Conservation (phyloP, 2,797 vertebrate genomes). For the Sandelia bainsii region DNA sequence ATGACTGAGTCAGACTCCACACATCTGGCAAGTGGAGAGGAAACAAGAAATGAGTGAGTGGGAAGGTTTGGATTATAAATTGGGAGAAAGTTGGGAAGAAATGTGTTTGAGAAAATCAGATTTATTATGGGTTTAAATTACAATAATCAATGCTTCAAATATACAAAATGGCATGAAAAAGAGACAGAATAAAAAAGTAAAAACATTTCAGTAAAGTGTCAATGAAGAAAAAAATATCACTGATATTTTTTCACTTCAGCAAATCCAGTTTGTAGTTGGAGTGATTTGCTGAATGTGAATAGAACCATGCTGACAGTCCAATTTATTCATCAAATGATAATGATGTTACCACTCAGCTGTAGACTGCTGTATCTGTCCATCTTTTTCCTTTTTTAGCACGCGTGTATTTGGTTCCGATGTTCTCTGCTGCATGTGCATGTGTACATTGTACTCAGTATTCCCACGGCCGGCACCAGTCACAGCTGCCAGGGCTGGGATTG, state of each 20-base stretch:
- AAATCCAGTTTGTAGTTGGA: not conserved
- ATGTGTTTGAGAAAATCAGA: not conserved
- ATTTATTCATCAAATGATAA: constrained; percentile 38
- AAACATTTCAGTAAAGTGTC: not conserved
- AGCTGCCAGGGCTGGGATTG: constrained; percentile 21
- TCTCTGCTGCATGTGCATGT: constrained; percentile 29
- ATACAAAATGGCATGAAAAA: not conserved
- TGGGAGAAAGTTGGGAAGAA: not conserved
- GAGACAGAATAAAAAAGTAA: not conserved
- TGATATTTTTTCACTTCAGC: not conserved
- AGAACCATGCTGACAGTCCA: not conserved
- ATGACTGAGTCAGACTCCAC: constrained; percentile 46
- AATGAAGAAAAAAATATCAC: not conserved
- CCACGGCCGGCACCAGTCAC: constrained; percentile 5
- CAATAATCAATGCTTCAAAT: constrained; percentile 25
- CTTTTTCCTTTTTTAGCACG: constrained; percentile 43
- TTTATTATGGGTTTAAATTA: constrained; percentile 7
- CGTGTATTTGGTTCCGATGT: constrained; percentile 30
- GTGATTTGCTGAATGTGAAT: not conserved
- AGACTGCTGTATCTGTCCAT: constrained; percentile 44
- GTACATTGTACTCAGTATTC: constrained; percentile 23
- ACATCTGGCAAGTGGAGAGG: constrained; percentile 24
- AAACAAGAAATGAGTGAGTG: constrained; percentile 3
- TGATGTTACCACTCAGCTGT: constrained; percentile 16
- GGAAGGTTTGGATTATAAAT: constrained; percentile 20